Evolutionary conservation across 2,797 vertebrate genomes (phyloP), one percentile per base, ranked within the genome.

Genomic region (Gambelia wislizenii): DNA sequence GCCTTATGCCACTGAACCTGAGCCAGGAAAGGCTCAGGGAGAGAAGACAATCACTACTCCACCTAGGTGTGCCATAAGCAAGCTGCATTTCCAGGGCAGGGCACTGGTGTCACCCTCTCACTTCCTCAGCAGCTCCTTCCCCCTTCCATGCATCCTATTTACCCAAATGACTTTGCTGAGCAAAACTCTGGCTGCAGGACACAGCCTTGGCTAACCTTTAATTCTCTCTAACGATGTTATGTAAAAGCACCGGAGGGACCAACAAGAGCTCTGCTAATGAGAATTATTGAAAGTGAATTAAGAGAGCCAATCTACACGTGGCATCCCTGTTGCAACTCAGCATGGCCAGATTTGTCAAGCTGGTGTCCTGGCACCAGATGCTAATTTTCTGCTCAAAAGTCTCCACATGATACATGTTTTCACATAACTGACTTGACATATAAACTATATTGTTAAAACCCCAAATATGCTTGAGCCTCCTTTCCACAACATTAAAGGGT

Each of bases 121-220:
- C 89, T 90, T 90, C 89, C 88, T 84, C 89, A 77, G 77, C 87
- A 88, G 76, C 14, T 93, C 91, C 84, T 88, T 91, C 59, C 84
- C 64, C 87, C 86, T 85, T 84, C 78, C 33, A 47, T 88, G 89
- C 78, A 69, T 90, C 89, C 84, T 87, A 93, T 86, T 93, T 94
- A 87, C 49, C 88, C 42, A 83, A 83, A 76, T 76, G 89, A 44
- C 81, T 76, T 77, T 81, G 91, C 0, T 42, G 76, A 91, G 87
- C 88, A 94, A 95, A 94, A 91, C 33, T 91, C 49, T 76, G 70
- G 14, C 72, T 6, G 3, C 81, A 94, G 87, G 93, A 92, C 91
- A 93, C 56, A 92, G 90, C 84, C 79, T 93, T 95, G 91, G 91
- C 90, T 95, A 93, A 95, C 94, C 92, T 95, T 95, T 94, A 94